A percentile compares a stretch with the other conserved stretches of the same genome.
Evolutionary conservation across 2,113 vertebrate genomes (phyloP).

Genomic region (Engraulis encrasicolus): DNA sequence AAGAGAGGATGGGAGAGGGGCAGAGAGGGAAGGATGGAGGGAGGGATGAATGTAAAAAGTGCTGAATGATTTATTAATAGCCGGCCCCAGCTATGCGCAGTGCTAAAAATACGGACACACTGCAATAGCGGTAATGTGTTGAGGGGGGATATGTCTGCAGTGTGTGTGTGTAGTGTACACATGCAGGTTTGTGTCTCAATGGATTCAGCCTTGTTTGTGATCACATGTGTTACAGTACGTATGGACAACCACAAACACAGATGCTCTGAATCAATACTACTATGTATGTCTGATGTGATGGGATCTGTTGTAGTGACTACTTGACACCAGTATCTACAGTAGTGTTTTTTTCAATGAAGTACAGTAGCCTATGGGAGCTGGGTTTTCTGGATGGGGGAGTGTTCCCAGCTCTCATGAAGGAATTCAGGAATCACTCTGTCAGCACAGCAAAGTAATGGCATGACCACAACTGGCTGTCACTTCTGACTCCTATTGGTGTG

Average conservation of each 20-base stretch:
- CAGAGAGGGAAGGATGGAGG: constrained; percentile 32
- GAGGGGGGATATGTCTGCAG: background rate
- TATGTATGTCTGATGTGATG: background rate
- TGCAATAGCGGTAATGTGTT: constrained; percentile 11
- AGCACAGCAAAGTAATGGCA: background rate
- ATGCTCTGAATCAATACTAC: background rate
- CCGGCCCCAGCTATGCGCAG: constrained; percentile 61
- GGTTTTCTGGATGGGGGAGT: too few species aligned
- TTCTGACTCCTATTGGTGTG: background rate
- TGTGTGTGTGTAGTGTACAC: constrained; percentile 17
- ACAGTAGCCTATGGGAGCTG: too few species aligned
- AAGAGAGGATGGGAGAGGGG: constrained; percentile 50
- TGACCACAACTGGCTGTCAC: background rate
- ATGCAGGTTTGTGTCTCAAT: background rate
- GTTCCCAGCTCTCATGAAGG: background rate
- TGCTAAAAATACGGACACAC: constrained; percentile 68
- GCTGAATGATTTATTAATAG: constrained; percentile 75
- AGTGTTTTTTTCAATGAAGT: too few species aligned
- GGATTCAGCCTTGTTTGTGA: background rate
- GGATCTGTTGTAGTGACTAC: background rate
- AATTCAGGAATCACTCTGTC: background rate
- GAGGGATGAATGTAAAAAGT: constrained; percentile 67
- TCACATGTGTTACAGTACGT: background rate
- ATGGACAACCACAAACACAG: background rate
- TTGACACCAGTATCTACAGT: too few species aligned